Percentiles rank a stretch among this genome's conserved stretches.
These are phyloP conservation scores for Sarcophaga rosellei DNA, from an alignment of 2,888 invertebrate species.

Conservation along the genomic window DNA sequence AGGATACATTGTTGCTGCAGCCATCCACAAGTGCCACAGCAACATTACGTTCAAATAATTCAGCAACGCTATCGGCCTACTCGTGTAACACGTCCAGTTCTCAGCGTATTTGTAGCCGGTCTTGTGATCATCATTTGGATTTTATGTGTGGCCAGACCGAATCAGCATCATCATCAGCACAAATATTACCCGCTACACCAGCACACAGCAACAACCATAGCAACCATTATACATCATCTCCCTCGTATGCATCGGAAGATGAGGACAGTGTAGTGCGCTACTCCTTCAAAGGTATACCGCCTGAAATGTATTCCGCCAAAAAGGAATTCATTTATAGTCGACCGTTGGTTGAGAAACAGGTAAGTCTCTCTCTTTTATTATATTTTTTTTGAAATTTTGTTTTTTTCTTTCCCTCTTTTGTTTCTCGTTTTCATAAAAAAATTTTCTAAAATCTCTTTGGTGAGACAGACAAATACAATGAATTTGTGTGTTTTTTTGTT, in stretches of 20 bases:
- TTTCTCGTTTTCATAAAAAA: neutral
- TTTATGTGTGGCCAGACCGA: constrained; percentile 51
- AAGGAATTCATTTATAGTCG: constrained; percentile 77
- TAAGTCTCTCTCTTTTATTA: constrained; percentile 63
- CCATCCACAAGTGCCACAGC: constrained; percentile 60
- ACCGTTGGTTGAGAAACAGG: constrained; percentile 76
- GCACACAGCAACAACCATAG: constrained; percentile 27
- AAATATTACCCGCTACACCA: constrained; percentile 54
- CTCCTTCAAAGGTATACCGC: constrained; percentile 77
- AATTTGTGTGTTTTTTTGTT: neutral
- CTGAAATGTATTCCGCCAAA: constrained; percentile 76
- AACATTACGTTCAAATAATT: constrained; percentile 62
- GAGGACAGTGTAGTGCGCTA: constrained; percentile 72
- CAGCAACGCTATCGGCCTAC: constrained; percentile 56
- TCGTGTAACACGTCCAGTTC: constrained; percentile 49
- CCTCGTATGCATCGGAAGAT: constrained; percentile 53
- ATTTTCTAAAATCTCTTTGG: neutral
- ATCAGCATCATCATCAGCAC: constrained; percentile 2
- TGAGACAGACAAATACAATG: neutral
- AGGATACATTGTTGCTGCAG: constrained; percentile 38
- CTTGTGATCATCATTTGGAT: constrained; percentile 62
- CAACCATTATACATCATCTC: constrained; percentile 28
- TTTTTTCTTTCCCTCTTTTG: neutral
- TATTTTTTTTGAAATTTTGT: neutral
- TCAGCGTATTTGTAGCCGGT: constrained; percentile 55